Percentiles rank a stretch among this genome's conserved stretches.
phyloP scores from a whole-genome alignment of 2,888 invertebrate genomes.

The Alentia gelatinosa region DNA sequence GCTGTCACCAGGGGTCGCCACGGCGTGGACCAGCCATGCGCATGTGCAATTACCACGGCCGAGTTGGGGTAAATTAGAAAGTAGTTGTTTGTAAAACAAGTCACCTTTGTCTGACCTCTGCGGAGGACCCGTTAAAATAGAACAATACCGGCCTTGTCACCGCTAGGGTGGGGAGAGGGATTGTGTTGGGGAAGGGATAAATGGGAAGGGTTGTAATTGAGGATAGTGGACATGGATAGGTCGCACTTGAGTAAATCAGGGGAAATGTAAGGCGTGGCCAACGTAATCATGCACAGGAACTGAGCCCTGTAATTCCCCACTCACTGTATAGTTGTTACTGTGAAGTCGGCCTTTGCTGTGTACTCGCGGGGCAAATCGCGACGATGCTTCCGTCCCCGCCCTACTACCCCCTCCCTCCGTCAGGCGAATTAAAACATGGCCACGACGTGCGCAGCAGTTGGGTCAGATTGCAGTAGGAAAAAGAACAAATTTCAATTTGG shows the following conservation, averaged over 20 bases:
- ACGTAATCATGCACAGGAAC: not conserved
- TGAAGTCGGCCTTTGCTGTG: not conserved
- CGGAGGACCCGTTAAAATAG: not conserved
- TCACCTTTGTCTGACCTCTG: constrained; percentile 15
- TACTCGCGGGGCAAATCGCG: not conserved
- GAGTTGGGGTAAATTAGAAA: constrained; percentile 12
- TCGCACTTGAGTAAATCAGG: not conserved
- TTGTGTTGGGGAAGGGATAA: not conserved
- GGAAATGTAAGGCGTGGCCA: not conserved
- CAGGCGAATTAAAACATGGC: not conserved
- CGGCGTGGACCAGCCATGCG: not conserved
- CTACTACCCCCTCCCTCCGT: not conserved
- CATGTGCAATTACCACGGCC: not conserved
- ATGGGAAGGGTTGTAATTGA: not conserved
- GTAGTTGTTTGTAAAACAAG: constrained; percentile 31
- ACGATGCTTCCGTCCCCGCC: not conserved
- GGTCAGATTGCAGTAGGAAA: not conserved
- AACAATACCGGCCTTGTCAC: not conserved
- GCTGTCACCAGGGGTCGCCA: not conserved
- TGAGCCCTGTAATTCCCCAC: not conserved
- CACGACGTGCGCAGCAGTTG: not conserved
- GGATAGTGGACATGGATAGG: not conserved
- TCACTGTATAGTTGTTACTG: not conserved
- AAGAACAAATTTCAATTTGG: constrained; percentile 33
- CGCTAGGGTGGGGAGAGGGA: not conserved